These are phyloP conservation scores for Heterotilapia buettikoferi DNA, from an alignment of 2,113 vertebrate species.

Conservation along the genomic window DNA sequence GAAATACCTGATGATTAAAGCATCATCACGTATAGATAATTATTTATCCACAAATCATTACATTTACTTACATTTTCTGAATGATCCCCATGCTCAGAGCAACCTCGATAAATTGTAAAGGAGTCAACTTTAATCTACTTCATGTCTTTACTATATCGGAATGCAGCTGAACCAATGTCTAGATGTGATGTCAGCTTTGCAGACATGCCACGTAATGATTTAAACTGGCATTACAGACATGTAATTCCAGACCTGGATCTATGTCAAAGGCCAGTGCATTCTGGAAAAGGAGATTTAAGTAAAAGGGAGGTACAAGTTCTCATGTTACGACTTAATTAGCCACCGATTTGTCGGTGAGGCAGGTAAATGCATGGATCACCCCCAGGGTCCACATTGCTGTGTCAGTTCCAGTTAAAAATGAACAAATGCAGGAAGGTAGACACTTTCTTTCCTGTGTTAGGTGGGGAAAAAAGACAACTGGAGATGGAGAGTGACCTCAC, in stretches of 20 bases:
- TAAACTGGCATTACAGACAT: not conserved
- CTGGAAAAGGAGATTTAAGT: not conserved
- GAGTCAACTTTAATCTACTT: not conserved
- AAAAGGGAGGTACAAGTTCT: not conserved
- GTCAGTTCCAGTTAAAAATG: constrained; percentile 14
- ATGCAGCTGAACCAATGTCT: not conserved
- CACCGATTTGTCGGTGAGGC: constrained; percentile 19
- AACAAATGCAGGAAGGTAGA: constrained; percentile 20
- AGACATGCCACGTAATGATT: not conserved
- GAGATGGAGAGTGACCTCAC: not conserved
- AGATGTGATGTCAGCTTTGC: not conserved
- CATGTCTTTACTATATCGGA: not conserved
- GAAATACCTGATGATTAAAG: not conserved
- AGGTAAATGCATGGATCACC: constrained; percentile 10
- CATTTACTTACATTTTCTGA: not conserved
- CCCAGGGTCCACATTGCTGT: not conserved
- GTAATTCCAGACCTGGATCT: not conserved
- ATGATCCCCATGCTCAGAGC: not conserved
- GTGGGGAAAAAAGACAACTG: not conserved
- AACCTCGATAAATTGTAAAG: not conserved
- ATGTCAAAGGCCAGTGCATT: not conserved
- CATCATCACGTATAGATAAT: not conserved
- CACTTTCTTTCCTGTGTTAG: not conserved
- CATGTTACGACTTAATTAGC: constrained; percentile 31
- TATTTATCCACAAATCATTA: not conserved